Base-by-base conservation (phyloP, 1,140 invertebrate genomes). In the Platorchestia sp. region DNA sequence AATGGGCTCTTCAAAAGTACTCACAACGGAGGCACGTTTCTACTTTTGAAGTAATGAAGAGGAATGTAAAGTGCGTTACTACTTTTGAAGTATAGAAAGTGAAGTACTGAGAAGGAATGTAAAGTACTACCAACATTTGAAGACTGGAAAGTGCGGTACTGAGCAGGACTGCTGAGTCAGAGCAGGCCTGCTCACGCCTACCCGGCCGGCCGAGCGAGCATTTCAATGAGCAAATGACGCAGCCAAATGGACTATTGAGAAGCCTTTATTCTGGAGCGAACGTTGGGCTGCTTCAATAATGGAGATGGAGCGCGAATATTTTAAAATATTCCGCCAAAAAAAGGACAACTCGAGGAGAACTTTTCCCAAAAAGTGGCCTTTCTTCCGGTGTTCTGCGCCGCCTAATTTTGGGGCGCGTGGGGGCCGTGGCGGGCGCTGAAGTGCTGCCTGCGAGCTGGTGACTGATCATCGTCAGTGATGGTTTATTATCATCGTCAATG, bases 221-320 rank as follows among this genome's bases (percentile, higher is more conserved):
- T 75, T 75, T 75, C 14, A 75, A 75, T 75, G 59, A 22, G 59
- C 59, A 75, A 75, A 75, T 75, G 59, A 75, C 59, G 59, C 59
- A 51, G 59, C 59, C 59, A 75, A 75, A 75, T 75, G 59, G 59
- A 75, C 59, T 75, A 75, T 75, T 75, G 59, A 75, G 59, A 75
- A 36, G 59, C 59, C 59, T 75, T 75, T 75, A 75, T 75, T 75
- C 59, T 75, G 59, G 59, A 75, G 59, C 59, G 59, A 36, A 3
- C 59, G 59, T 75, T 75, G 59, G 27, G 59, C 59, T 36, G 10
- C 59, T 75, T 75, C 59, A 75, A 75, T 75, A 75, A 75, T 75
- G 59, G 59, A 75, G 59, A 75, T 75, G 59, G 59, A 75, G 59
- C 59, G 10, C 59, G 59, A 14, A 75, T 75, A 75, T 75, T 75